Evolutionary conservation across 1,140 invertebrate species (phyloP), one percentile per base, ranked within the genome.

Genomic region (Ridgeia piscesae): DNA sequence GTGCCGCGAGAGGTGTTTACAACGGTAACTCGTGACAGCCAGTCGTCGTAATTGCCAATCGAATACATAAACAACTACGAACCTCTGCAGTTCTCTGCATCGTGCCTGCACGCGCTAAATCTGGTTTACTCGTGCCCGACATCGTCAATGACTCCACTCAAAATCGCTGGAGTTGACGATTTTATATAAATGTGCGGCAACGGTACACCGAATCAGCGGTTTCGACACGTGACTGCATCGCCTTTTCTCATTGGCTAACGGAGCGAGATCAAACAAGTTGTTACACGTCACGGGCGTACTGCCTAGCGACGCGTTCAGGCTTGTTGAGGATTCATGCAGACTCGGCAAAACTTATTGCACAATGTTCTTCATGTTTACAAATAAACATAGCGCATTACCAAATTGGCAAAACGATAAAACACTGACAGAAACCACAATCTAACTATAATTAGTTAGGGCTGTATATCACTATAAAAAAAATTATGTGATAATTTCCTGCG

Each of bases 71-170:
- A 11, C 58, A 77, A 77, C 8, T 27, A 77, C 91, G 31, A 58
- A 92, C 91, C 91, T 92, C 35, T 48, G 91, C 91, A 77, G 91
- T 92, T 35, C 88, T 88, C 33, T 92, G 27, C 91, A 92, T 92
- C 35, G 91, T 92, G 50, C 50, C 77, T 77, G 42, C 91, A n/a
- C 77, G 42, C 35, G 91, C 91, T n/a, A 92, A 88, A 21, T 92
- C 42, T 27, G 77, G 31, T 77, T 92, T 92, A 77, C 58, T 77
- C 17, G 4, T 77, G 58, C 2, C 17, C 58, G 58, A 77, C 58
- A 77, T 77, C 58, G 58, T 77, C 58, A 77, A 21, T 21, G 58
- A 77, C 58, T 77, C 58, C 58, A 77, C 58, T 77, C 58, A 77
- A 77, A 77, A 77, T 77, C 14, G 58, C 58, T 77, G 58, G 58